Percentiles rank a stretch among this genome's conserved stretches.
These are phyloP conservation scores for Galemys pyrenaicus DNA, from an alignment of 2,113 vertebrate genomes.

Conservation along the genomic window DNA sequence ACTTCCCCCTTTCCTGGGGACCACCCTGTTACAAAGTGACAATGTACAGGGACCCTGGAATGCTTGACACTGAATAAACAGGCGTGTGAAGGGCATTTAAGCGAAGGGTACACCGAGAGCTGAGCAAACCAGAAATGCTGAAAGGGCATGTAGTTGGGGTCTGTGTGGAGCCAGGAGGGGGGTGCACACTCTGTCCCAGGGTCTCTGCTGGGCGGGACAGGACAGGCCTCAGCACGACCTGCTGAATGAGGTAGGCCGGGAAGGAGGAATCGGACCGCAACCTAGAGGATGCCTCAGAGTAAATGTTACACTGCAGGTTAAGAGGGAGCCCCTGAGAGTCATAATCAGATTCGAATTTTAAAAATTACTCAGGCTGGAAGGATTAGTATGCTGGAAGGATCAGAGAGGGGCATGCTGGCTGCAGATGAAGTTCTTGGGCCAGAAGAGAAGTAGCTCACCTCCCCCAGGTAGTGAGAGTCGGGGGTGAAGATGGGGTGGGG, in stretches of 20 bases:
- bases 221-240: background rate
- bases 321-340: background rate
- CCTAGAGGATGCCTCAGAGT: background rate
- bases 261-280: background rate
- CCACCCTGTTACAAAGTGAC: too few relatives aligned
- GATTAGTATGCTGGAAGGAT: background rate
- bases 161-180: background rate
- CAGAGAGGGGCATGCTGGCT: background rate
- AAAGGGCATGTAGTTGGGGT: background rate
- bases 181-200: background rate
- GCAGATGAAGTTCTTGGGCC: background rate
- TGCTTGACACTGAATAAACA: background rate
- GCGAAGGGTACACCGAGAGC: background rate
- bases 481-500: background rate
- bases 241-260: background rate
- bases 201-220: background rate
- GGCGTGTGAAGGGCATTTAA: background rate
- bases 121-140: background rate
- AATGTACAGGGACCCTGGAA: background rate
- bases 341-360: background rate
- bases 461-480: background rate
- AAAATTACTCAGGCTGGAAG: background rate
- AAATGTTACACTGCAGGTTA: background rate
- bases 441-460: background rate
- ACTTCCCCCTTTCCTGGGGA: too few relatives aligned